Base-by-base conservation (phyloP, 2,113 vertebrate genomes). In the Corythoichthys intestinalis region DNA sequence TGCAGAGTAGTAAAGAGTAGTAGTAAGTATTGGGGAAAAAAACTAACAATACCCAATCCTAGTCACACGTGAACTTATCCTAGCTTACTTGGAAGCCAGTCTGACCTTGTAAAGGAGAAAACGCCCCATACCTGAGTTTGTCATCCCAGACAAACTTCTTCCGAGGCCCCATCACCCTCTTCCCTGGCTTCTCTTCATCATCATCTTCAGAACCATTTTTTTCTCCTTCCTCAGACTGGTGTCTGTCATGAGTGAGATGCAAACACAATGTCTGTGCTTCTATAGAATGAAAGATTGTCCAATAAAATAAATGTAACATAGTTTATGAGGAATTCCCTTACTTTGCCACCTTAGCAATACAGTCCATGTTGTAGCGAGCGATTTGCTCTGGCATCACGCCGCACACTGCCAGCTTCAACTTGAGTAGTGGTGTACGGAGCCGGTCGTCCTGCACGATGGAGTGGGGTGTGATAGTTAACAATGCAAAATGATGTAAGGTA, bases 131-230 rank as follows among this genome's bases (percentile, higher is more conserved):
- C 97, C 97, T 96, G 89, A 98, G 93, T 77, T 95, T 94, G 63
- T 98, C 96, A 67, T 99, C 95, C 97, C 97, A 99, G 57, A 93
- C 87, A 83, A 99, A 99, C 75, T 99, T 99, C 82, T 99, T 99
- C 39, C 96, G 93, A 70, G 97, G 97, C 52, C 96, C 97, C 87
- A 96, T 94, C 75, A 99, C 92, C 75, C 97, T 93, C 85, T 96
- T 96, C 61, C 97, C 97, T 12, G 97, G 97, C 74, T 98, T 98
- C 73, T 99, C 97, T 67, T 99, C 97, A 17, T 98, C 96, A 10
- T 99, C 97, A 2, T 99, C 97, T 70, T 99, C 97, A 0, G 97
- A 98, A 49, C 94, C 95, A 66, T 98, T 98, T 86, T 92, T 96
- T 63, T 98, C 97, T 78, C 92, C 94, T 83, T 98, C 97, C 87